Evolutionary conservation across 2,797 vertebrate genomes (phyloP), one percentile per base, ranked within the genome.

Genomic region (Myotis myotis): DNA sequence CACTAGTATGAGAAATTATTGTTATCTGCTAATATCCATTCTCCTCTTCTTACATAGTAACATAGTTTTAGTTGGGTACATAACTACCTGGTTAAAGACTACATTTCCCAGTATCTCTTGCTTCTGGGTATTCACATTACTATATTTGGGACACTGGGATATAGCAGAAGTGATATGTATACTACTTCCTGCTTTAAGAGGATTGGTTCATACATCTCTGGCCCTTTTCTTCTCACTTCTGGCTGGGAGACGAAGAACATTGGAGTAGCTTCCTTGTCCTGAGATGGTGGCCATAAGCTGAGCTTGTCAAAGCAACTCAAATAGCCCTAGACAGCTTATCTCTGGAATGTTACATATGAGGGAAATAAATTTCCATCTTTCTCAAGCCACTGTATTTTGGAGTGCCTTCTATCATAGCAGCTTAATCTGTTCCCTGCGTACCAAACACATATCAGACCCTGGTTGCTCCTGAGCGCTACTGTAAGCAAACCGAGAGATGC

Each of bases 181-280:
- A 44, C 38, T 44, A 81, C 41, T 25, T 95, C 47, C 11, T 83
- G 41, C 23, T 83, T 95, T 41, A 68, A 93, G 90, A 91, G 33
- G 66, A 49, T 23, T 66, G 5, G 17, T 72, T 76, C 23, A 36
- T 53, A 25, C 5, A 38, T 38, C 23, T 75, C 57, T 28, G 15
- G 30, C 17, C 55, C 53, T 84, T 68, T 83, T 87, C n/a, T 79
- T 64, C 23, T 72, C n/a, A 53, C 12, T 78, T 64, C 25, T 62
- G 72, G 19, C 53, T 91, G 28, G 83, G 8, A 55, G 22, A 8
- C 25, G 10, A 84, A 79, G 41, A 62, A 51, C 89, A 38, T 0
- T 33, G 20, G 68, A 57, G 33, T 49, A 38, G 38, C 23, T 62
- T 79, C 57, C 28, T 72, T 79, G 38, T 74, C 41, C 44, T 83